phyloP scores from a whole-genome alignment of 2,888 invertebrate genomes.

The Phortica magna region DNA sequence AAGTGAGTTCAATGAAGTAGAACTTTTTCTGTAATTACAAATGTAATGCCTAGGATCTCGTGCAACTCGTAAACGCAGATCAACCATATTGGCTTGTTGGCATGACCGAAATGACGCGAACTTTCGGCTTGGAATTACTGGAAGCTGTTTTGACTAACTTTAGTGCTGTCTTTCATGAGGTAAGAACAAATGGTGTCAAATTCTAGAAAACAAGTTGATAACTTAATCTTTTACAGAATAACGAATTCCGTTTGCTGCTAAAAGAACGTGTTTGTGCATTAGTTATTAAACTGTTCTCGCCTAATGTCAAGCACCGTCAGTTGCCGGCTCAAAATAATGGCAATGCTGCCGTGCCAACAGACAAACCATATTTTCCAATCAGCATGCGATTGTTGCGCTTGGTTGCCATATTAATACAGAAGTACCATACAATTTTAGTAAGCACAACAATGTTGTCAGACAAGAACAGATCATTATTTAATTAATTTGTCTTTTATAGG shows the following conservation, averaged over 20 bases:
- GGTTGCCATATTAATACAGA: slow-evolving; percentile 94
- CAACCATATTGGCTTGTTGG: slow-evolving; percentile 97
- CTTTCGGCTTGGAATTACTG: slow-evolving; percentile 96
- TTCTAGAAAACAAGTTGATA: background rate
- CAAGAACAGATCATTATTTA: background rate
- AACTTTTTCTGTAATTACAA: background rate
- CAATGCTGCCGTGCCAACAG: slow-evolving; percentile 83
- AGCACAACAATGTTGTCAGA: background rate
- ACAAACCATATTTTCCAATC: slow-evolving; percentile 97
- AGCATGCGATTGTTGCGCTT: slow-evolving; percentile 96
- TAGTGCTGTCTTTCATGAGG: slow-evolving; percentile 90
- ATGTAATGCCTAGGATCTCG: slow-evolving; percentile 86
- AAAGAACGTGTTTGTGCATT: slow-evolving; percentile 98
- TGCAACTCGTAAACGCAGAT: slow-evolving; percentile 97
- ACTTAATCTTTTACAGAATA: slow-evolving; percentile 82
- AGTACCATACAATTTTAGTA: slow-evolving; percentile 93
- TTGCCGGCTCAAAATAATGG: slow-evolving; percentile 78
- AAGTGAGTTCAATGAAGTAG: slow-evolving; percentile 79
- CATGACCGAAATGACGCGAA: slow-evolving; percentile 97
- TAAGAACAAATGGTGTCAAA: slow-evolving; percentile 67
- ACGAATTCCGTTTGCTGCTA: slow-evolving; percentile 94
- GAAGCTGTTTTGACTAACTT: slow-evolving; percentile 95
- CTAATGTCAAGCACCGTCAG: slow-evolving; percentile 96
- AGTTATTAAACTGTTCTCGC: slow-evolving; percentile 98
- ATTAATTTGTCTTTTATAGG: slow-evolving; percentile 78